phyloP scores from a whole-genome alignment of 2,797 vertebrate species.

The Falco rusticolus region DNA sequence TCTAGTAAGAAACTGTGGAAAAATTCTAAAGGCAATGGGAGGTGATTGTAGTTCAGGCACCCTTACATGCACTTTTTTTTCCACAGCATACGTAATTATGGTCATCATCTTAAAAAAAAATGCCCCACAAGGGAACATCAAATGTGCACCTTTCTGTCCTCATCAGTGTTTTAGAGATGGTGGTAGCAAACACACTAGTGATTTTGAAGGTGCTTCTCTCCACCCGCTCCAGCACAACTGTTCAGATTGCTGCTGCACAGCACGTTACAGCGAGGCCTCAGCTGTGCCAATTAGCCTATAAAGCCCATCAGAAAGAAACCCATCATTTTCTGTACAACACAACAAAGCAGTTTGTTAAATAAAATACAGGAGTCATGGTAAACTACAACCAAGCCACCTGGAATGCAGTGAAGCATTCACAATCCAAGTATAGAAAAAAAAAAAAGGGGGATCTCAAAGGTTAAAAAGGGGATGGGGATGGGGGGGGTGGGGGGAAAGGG shows the following conservation, averaged over 20 bases:
- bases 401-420: not conserved
- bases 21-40: not conserved
- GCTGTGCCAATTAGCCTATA: not conserved
- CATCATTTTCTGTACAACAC: not conserved
- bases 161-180: not conserved
- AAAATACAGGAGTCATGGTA: not conserved
- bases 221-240: not conserved
- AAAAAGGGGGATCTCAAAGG: not conserved
- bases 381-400: not conserved
- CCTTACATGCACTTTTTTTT: not conserved
- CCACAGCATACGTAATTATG: fast-evolving
- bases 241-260: not conserved
- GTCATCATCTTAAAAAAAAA: not conserved
- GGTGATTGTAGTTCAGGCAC: not conserved
- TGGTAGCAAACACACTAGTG: not conserved
- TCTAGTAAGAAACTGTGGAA: not conserved
- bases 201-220: not conserved
- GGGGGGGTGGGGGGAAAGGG: not conserved
- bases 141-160: not conserved
- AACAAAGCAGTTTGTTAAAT: not conserved
- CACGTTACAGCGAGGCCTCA: fast-evolving
- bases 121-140: fast-evolving
- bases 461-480: not conserved
- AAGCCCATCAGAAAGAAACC: not conserved
- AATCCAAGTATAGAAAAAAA: not conserved